Conservation (phyloP, 2,797 vertebrate genomes). For the Mus spretus region DNA sequence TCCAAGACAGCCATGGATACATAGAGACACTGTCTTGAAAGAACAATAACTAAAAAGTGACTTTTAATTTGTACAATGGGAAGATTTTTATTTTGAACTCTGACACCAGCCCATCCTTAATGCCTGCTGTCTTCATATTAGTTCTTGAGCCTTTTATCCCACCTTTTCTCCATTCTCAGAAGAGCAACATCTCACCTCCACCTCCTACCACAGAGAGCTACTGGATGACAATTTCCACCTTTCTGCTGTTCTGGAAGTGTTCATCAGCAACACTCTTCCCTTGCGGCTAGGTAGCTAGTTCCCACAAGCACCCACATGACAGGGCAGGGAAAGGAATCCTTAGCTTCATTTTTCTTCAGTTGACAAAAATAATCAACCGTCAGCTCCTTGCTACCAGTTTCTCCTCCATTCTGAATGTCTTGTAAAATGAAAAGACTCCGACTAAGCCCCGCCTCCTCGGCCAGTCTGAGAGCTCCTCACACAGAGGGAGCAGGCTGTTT, state of each 20-base stretch:
- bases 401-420: background rate
- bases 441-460: background rate
- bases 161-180: slow-evolving; percentile 24
- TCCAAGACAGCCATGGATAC: background rate
- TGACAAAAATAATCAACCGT: background rate
- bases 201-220: background rate
- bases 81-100: background rate
- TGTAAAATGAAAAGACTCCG: background rate
- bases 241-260: slow-evolving; percentile 5
- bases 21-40: background rate
- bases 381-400: background rate
- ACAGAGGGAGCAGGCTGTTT: background rate
- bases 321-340: background rate
- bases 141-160: background rate
- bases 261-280: background rate
- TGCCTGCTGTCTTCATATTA: background rate
- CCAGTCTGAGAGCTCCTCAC: background rate
- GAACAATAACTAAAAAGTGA: background rate
- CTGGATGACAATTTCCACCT: slow-evolving; percentile 16
- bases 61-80: background rate
- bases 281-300: background rate
- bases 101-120: background rate
- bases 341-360: slow-evolving; percentile 16
- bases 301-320: background rate
- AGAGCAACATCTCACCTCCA: background rate